Conservation (phyloP, 2,113 vertebrate species). For the Pomatostomus ruficeps region DNA sequence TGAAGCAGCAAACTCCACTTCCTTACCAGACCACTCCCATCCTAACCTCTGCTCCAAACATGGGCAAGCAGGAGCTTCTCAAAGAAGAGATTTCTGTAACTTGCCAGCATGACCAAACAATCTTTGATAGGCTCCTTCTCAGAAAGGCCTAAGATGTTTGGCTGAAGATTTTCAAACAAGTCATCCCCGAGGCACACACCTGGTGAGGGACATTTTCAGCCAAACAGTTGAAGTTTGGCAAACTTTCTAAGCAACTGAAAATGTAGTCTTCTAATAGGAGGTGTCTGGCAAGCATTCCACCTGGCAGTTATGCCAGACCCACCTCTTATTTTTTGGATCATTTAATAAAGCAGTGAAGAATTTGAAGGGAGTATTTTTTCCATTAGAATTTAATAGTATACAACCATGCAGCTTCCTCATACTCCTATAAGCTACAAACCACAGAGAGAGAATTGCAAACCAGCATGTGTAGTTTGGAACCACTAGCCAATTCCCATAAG, state of each 20-base stretch:
- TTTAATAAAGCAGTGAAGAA: neutral
- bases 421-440: neutral
- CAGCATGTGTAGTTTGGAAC: neutral
- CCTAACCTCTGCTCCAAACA: neutral
- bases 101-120: neutral
- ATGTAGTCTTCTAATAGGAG: neutral
- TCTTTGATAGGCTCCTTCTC: neutral
- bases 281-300: neutral
- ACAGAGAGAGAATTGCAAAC: neutral
- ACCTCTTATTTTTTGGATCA: neutral
- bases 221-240: neutral
- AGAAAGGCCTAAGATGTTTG: neutral
- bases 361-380: neutral
- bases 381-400: neutral
- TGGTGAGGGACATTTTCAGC: neutral
- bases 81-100: neutral
- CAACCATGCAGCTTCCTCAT: neutral
- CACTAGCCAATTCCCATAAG: neutral
- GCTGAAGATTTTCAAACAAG: neutral
- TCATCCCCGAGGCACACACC: conserved; percentile 11
- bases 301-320: neutral
- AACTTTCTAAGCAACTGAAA: conserved; percentile 12
- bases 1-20: neutral
- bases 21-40: neutral
- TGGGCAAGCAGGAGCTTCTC: neutral